Evolutionary conservation across 2,113 vertebrate species (phyloP).

Genomic region (Brachionichthys hirsutus): DNA sequence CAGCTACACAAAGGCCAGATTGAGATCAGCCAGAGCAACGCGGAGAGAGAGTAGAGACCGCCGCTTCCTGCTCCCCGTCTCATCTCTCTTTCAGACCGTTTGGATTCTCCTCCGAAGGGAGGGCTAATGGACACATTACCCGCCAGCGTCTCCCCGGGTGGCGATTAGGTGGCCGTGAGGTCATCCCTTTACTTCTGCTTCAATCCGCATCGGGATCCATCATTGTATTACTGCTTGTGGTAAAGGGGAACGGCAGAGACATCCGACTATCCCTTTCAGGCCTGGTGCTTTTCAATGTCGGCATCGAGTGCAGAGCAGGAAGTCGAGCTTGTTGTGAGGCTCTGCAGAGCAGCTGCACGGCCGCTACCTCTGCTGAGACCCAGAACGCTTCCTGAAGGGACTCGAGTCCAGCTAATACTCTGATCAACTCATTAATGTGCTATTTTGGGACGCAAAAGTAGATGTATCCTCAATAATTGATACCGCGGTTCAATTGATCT

Average conservation of each 20-base stretch:
- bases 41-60: background rate
- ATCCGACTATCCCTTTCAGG: constrained; percentile 14
- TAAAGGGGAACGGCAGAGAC: background rate
- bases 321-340: background rate
- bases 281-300: constrained; percentile 4
- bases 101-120: constrained; percentile 36
- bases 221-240: constrained; percentile 62
- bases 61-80: constrained; percentile 24
- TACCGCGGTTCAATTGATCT: too few species aligned
- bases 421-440: too few species aligned
- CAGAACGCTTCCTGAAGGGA: too few species aligned
- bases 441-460: too few species aligned
- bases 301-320: background rate
- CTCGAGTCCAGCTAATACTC: too few species aligned
- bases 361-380: too few species aligned
- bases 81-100: constrained; percentile 23
- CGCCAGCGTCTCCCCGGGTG: constrained; percentile 55
- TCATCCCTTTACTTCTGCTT: constrained; percentile 73
- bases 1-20: background rate
- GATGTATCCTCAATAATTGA: too few species aligned
- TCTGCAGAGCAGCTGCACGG: too few species aligned
- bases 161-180: constrained; percentile 71
- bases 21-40: background rate
- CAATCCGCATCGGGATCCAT: constrained; percentile 70
- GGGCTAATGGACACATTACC: constrained; percentile 74